A percentile compares a stretch with the other conserved stretches of the same genome.
phyloP scores from a whole-genome alignment of 2,888 invertebrate genomes.

The Hoplodrina blanda region DNA sequence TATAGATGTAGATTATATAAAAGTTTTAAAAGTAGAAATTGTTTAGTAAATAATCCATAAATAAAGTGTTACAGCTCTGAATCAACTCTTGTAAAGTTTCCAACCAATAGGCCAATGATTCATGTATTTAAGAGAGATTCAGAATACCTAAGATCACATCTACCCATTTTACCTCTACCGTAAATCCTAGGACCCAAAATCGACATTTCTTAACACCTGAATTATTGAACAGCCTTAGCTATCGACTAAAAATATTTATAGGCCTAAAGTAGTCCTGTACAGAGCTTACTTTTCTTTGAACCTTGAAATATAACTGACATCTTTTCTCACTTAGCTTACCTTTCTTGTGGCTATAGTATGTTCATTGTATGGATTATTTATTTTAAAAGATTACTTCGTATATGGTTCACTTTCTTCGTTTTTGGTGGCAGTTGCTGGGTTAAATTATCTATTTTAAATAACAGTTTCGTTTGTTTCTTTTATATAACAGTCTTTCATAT shows the following conservation, averaged over 20 bases:
- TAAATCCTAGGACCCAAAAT: conserved; percentile 28
- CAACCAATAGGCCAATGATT: conserved; percentile 2
- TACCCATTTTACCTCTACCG: conserved; percentile 23
- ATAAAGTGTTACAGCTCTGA: background rate
- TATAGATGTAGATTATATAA: background rate
- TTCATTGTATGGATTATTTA: conserved; percentile 13
- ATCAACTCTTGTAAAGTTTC: background rate
- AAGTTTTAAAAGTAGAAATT: background rate
- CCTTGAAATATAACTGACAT: conserved; percentile 38
- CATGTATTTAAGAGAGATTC: conserved; percentile 19
- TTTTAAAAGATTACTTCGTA: conserved; percentile 14
- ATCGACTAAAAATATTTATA: conserved; percentile 49
- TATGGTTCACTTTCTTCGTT: conserved; percentile 23
- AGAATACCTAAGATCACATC: conserved; percentile 13
- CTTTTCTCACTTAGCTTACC: conserved; percentile 40
- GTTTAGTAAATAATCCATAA: background rate
- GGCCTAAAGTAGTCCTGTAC: conserved; percentile 21
- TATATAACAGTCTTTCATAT: background rate
- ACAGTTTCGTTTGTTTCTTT: conserved; percentile 14
- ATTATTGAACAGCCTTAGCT: conserved; percentile 51
- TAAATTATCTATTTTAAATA: conserved; percentile 29
- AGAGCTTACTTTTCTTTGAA: conserved; percentile 38
- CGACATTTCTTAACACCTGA: conserved; percentile 51
- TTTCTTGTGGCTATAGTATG: conserved; percentile 16
- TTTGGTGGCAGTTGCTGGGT: conserved; percentile 44